Evolutionary conservation across 2,113 vertebrate species (phyloP).

Genomic region (Phodopus roborovskii): DNA sequence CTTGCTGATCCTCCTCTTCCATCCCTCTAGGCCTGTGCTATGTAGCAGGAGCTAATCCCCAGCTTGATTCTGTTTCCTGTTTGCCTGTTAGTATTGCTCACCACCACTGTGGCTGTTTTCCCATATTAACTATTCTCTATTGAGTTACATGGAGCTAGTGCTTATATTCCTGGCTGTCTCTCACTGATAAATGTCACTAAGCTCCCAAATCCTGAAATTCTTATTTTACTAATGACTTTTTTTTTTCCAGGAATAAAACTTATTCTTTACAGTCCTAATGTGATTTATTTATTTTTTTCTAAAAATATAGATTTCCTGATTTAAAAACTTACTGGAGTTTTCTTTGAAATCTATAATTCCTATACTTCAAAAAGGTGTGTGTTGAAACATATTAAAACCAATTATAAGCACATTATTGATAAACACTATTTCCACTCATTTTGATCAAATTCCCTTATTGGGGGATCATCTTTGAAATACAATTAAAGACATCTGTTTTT

Average conservation of each 20-base stretch:
- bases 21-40: fast-evolving
- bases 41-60: background rate
- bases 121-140: background rate
- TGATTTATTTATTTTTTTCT: conserved; percentile 40
- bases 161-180: conserved; percentile 1
- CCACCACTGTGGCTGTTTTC: background rate
- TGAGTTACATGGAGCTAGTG: background rate
- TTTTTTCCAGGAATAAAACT: background rate
- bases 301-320: conserved; percentile 67
- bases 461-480: conserved; percentile 53
- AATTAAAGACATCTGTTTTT: conserved; percentile 62
- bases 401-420: conserved; percentile 59
- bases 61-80: background rate
- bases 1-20: background rate
- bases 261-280: conserved; percentile 46
- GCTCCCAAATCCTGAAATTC: conserved; percentile 55
- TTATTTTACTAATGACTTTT: conserved; percentile 40
- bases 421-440: conserved; percentile 56
- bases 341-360: conserved; percentile 58
- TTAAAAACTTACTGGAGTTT: background rate
- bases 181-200: conserved; percentile 35
- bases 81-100: background rate
- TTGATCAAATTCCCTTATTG: conserved; percentile 57
- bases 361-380: conserved; percentile 49
- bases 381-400: conserved; percentile 57